A percentile compares a stretch with the other conserved stretches of the same genome.
Conservation (phyloP, 2,797 vertebrate genomes). For the Leuciscus waleckii region DNA sequence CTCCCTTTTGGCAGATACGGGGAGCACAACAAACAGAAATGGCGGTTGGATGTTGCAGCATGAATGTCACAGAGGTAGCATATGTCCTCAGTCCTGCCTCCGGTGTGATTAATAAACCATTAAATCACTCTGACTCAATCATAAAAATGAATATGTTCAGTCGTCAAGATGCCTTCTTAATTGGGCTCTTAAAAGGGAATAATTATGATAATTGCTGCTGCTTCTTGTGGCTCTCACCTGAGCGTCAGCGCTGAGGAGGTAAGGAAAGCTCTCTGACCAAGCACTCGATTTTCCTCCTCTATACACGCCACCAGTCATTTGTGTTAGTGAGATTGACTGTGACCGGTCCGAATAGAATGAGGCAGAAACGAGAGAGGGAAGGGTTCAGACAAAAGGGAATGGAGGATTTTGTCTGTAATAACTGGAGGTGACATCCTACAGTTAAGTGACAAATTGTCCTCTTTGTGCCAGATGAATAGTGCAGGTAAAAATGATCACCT, state of each 20-base stretch:
- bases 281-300: background rate
- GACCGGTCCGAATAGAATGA: conserved; percentile 1
- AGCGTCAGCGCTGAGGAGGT: background rate
- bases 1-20: background rate
- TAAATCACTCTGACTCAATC: conserved; percentile 22
- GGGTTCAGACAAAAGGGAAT: background rate
- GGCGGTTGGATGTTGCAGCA: background rate
- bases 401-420: conserved; percentile 36
- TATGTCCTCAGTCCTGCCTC: conserved; percentile 6
- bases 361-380: background rate
- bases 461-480: conserved; percentile 26
- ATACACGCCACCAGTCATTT: conserved; percentile 28
- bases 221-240: conserved; percentile 12
- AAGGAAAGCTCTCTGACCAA: background rate
- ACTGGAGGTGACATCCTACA: conserved; percentile 16
- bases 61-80: background rate
- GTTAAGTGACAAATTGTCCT: conserved; percentile 32
- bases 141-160: conserved; percentile 10
- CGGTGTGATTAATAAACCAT: conserved; percentile 30
- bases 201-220: conserved; percentile 30
- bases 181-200: conserved; percentile 17
- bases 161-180: conserved; percentile 5
- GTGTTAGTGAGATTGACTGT: conserved; percentile 33
- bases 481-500: background rate
- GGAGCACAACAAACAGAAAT: conserved; percentile 21